A percentile compares a stretch with the other conserved stretches of the same genome.
Conservation (phyloP, 2,113 vertebrate genomes). For the Ahaetulla prasina region DNA sequence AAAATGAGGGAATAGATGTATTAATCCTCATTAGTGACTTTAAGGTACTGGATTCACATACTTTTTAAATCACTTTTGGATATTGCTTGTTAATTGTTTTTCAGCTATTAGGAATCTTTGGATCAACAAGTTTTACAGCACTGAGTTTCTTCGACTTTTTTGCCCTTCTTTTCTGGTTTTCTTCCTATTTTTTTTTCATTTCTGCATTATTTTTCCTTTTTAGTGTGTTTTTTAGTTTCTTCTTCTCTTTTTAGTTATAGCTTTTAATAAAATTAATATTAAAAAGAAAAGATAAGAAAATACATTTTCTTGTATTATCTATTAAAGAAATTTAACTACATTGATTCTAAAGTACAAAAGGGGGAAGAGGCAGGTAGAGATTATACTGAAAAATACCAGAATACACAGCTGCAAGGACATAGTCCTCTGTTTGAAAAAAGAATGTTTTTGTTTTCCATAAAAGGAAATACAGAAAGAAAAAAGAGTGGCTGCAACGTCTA, state of each 20-base stretch:
- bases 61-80: neutral
- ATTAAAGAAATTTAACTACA: neutral
- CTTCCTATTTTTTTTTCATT: neutral
- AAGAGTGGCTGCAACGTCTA: neutral
- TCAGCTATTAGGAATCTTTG: neutral
- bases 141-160: neutral
- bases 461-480: conserved; percentile 14
- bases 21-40: neutral
- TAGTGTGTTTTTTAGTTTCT: neutral
- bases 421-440: neutral
- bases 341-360: neutral
- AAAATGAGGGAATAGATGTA: neutral
- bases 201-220: neutral
- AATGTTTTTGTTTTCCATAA: conserved; percentile 12
- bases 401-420: neutral
- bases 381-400: neutral
- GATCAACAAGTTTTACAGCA: neutral
- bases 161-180: neutral
- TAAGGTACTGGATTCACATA: neutral
- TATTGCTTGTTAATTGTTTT: neutral
- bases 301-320: neutral
- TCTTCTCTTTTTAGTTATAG: neutral
- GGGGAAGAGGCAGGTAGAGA: neutral
- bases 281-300: conserved; percentile 4
- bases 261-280: neutral